Percentiles rank a stretch among this genome's conserved stretches.
Evolutionary conservation across 1,140 invertebrate genomes (phyloP).

Genomic region (Trissolcus basalis): DNA sequence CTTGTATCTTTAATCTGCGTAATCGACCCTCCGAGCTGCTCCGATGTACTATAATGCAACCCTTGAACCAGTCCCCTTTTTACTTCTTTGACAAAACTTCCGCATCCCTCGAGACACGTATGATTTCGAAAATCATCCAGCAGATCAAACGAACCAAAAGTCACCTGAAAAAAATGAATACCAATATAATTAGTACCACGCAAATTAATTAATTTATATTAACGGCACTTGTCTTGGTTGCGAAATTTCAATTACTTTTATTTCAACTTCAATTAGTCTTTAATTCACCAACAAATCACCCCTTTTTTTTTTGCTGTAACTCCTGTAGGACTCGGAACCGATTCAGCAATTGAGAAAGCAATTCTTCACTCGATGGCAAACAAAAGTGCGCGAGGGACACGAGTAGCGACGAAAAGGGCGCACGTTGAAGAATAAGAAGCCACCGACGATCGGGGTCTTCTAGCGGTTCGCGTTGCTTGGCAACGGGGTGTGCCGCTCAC

Average conservation of each 20-base stretch:
- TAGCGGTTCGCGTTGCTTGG: constrained; percentile 44
- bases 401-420: constrained; percentile 11
- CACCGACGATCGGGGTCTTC: constrained; percentile 40
- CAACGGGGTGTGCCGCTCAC: constrained; percentile 38
- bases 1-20: constrained; percentile 59
- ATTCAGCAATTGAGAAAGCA: constrained; percentile 2
- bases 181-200: too few species aligned
- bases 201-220: too few species aligned
- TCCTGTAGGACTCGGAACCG: too few species aligned
- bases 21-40: constrained; percentile 51
- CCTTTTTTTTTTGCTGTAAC: not conserved
- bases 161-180: too few species aligned
- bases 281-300: not conserved
- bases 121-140: constrained; percentile 1
- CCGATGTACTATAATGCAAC: constrained; percentile 15
- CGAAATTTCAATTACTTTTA: constrained; percentile 2
- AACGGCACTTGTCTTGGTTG: too few species aligned
- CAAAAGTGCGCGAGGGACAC: constrained; percentile 25
- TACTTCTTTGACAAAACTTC: constrained; percentile 26
- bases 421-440: constrained; percentile 26
- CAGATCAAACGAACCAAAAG: not conserved
- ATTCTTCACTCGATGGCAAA: constrained; percentile 26
- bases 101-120: constrained; percentile 8
- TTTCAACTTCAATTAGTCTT: not conserved
- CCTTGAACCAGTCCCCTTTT: constrained; percentile 22